Conservation (phyloP, 2,888 invertebrate species). For the Dascillus cervinus region DNA sequence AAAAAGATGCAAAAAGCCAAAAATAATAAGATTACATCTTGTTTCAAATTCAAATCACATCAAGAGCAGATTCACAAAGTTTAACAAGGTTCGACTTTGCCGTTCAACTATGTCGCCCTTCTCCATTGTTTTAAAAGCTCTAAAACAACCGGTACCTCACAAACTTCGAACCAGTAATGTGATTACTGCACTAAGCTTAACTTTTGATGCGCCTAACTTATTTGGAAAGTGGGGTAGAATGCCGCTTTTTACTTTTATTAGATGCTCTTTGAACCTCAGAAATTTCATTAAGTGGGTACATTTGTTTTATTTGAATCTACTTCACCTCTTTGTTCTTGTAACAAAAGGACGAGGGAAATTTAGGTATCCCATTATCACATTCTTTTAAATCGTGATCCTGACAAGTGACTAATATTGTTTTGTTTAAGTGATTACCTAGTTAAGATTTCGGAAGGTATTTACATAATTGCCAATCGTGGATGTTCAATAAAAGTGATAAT, state of each 20-base stretch:
- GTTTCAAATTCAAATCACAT: neutral
- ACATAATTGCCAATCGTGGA: too few relatives aligned
- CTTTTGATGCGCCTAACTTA: slow-evolving; percentile 16
- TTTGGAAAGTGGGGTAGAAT: slow-evolving; percentile 6
- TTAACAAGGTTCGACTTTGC: neutral
- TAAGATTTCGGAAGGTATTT: too few relatives aligned
- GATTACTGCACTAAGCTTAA: slow-evolving; percentile 16
- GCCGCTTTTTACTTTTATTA: slow-evolving; percentile 12
- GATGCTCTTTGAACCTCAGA: slow-evolving; percentile 7
- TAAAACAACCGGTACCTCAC: slow-evolving; percentile 1
- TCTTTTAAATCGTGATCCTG: too few relatives aligned
- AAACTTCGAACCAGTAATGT: slow-evolving; percentile 17
- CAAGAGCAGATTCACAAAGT: neutral
- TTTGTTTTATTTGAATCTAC: slow-evolving; percentile 8
- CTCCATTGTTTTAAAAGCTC: neutral
- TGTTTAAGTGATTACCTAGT: too few relatives aligned
- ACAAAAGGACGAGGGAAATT: too few relatives aligned
- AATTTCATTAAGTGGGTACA: slow-evolving; percentile 11
- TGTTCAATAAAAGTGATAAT: too few relatives aligned
- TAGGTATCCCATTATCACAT: too few relatives aligned
- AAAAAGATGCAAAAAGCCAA: too few relatives aligned
- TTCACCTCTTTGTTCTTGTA: neutral
- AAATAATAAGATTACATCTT: too few relatives aligned
- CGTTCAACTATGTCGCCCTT: neutral
- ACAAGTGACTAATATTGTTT: too few relatives aligned